Evolutionary conservation across 2,797 vertebrate genomes (phyloP).

Genomic region (Hoplostethus mediterraneus): DNA sequence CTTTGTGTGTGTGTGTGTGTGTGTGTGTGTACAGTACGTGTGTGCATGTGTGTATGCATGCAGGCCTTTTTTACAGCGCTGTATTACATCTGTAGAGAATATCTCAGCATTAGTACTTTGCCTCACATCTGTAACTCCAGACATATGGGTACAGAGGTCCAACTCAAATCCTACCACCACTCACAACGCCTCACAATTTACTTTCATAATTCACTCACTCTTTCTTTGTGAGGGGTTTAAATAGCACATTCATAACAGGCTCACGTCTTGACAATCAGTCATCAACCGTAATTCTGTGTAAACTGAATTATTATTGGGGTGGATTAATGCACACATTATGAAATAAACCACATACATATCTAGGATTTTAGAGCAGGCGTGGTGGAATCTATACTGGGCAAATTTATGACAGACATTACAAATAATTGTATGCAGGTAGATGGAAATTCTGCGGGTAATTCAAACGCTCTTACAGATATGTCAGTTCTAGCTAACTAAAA

Average conservation of each 20-base stretch:
- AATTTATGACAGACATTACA: not conserved
- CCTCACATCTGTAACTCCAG: slow-evolving; percentile 17
- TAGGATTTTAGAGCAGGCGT: slow-evolving; percentile 21
- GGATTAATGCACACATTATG: slow-evolving; percentile 46
- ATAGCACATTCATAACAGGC: slow-evolving; percentile 30
- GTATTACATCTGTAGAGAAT: slow-evolving; percentile 36
- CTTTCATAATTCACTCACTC: slow-evolving; percentile 11
- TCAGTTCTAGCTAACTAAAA: not conserved
- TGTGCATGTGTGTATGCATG: not conserved
- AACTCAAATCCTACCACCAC: slow-evolving; percentile 21
- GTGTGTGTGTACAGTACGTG: not conserved
- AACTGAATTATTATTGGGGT: slow-evolving; percentile 16
- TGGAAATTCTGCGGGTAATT: not conserved
- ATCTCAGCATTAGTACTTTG: slow-evolving; percentile 33
- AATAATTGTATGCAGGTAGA: not conserved
- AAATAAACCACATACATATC: slow-evolving; percentile 25
- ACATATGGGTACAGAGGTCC: slow-evolving; percentile 20
- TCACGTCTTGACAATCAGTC: slow-evolving; percentile 30
- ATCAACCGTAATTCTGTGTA: slow-evolving; percentile 34
- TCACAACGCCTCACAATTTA: slow-evolving; percentile 12
- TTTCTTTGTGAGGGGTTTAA: slow-evolving; percentile 33
- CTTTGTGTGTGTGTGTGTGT: slow-evolving; percentile 24
- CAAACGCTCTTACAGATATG: not conserved
- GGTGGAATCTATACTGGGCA: not conserved
- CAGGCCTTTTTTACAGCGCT: slow-evolving; percentile 14